These are phyloP conservation scores for Ophion ventricosus DNA, from an alignment of 2,888 invertebrate species.

Conservation along the genomic window DNA sequence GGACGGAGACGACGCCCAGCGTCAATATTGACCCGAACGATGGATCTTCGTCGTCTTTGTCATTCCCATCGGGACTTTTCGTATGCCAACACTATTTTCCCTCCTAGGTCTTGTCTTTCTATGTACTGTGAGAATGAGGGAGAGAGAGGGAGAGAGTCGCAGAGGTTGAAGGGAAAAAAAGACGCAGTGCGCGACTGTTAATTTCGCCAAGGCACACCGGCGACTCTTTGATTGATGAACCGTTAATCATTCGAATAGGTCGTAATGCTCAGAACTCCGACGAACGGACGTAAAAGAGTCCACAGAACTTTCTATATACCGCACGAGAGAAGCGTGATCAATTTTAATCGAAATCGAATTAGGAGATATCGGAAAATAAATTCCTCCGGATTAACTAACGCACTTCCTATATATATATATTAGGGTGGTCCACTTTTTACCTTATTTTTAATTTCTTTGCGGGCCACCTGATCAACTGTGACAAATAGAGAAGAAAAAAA, in stretches of 20 bases:
- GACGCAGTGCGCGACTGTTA: conserved; percentile 43
- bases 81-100: conserved; percentile 33
- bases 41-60: conserved; percentile 66
- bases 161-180: conserved; percentile 50
- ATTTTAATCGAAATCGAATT: conserved; percentile 67
- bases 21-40: conserved; percentile 70
- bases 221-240: conserved; percentile 69
- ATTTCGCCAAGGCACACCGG: conserved; percentile 57
- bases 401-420: no score
- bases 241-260: conserved; percentile 68
- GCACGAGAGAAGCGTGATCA: conserved; percentile 58
- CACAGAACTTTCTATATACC: conserved; percentile 42
- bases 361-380: conserved; percentile 44
- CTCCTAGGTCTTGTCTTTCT: conserved; percentile 6
- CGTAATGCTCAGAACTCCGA: conserved; percentile 40
- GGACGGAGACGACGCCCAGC: conserved; percentile 59
- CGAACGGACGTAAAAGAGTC: conserved; percentile 39
- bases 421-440: no score
- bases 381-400: background rate
- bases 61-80: conserved; percentile 51
- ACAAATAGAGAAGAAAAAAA: no score
- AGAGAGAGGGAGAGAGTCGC: conserved; percentile 29
- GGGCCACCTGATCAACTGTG: no score
- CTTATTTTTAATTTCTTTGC: no score
- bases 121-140: conserved; percentile 5